Evolutionary conservation across 1,140 invertebrate species (phyloP), one percentile per base, ranked within the genome.

Genomic region (Metaphire vulgaris): DNA sequence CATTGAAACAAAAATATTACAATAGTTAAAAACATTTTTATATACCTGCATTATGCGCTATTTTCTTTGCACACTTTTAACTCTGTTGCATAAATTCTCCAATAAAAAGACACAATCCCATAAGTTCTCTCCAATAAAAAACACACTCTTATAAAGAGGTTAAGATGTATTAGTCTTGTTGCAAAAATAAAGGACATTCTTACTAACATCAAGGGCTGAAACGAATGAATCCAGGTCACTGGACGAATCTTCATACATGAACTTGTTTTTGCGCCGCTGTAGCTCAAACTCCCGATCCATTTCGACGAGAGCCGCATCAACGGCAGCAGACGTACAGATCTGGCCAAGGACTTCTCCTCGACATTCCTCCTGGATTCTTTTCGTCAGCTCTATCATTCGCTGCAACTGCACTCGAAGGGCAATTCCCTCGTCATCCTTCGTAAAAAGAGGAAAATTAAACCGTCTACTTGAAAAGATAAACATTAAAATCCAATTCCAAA

Each of bases 151-250:
- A n/a, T n/a, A n/a, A n/a, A n/a, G n/a, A n/a, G n/a, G n/a, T n/a
- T n/a, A n/a, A n/a, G n/a, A n/a, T n/a, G n/a, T n/a, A n/a, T n/a
- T n/a, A n/a, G n/a, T n/a, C n/a, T n/a, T n/a, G n/a, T n/a, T n/a
- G n/a, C n/a, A n/a, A n/a, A 41, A 32, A 78, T 16, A 72, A 16
- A 33, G 12, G 6, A 32, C 41, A 67, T 15, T 70, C 12, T 12
- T 41, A 91, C 85, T 94, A 92, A 87, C 95, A 94, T 86, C 85
- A 56, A 94, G 91, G 0, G 95, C 95, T 0, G 95, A 97, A 32
- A 94, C 93, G 87, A 96, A 98, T 41, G 94, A 96, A 84, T 97
- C 95, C 80, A 88, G 75, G 80, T 87, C 79, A 84, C 83, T 83
- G 0, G 74, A 69, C 2, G 82, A 84, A 1, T 81, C 81, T 1